Conservation (phyloP, 2,113 vertebrate genomes). For the Arvicanthis niloticus region DNA sequence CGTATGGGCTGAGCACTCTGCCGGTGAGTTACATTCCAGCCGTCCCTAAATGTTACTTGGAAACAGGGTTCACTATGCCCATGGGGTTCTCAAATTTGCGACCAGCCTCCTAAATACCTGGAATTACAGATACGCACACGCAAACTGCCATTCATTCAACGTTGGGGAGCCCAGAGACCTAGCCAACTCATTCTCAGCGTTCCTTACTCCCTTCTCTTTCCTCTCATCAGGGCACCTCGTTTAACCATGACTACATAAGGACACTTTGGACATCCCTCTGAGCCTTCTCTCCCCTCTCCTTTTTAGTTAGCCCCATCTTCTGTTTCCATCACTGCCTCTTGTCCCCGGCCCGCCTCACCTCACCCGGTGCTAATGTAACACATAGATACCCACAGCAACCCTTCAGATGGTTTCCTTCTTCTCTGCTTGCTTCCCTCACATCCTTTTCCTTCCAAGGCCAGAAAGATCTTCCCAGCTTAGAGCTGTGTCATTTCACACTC, state of each 20-base stretch:
- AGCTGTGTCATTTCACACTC: fast-evolving
- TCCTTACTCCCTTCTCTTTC: fast-evolving
- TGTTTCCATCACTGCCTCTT: fast-evolving
- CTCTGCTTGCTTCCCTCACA: not conserved
- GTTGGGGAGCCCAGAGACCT: not conserved
- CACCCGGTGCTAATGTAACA: not conserved
- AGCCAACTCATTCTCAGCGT: not conserved
- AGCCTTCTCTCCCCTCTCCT: not conserved
- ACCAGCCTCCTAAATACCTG: not conserved
- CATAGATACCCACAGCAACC: fast-evolving
- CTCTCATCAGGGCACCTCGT: fast-evolving
- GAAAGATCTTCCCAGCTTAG: not conserved
- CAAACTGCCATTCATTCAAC: not conserved
- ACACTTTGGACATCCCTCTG: fast-evolving
- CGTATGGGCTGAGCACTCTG: not conserved
- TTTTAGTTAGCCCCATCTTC: not conserved
- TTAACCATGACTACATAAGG: fast-evolving
- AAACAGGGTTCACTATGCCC: too few species aligned
- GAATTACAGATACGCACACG: not conserved
- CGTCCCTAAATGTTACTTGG: not conserved
- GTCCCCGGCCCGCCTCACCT: fast-evolving
- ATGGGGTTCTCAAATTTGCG: not conserved
- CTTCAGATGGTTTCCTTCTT: fast-evolving
- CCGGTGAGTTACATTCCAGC: not conserved
- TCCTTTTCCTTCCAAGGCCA: not conserved